Evolutionary conservation across 2,888 invertebrate species (phyloP).

Genomic region (Herminia tarsipennalis): DNA sequence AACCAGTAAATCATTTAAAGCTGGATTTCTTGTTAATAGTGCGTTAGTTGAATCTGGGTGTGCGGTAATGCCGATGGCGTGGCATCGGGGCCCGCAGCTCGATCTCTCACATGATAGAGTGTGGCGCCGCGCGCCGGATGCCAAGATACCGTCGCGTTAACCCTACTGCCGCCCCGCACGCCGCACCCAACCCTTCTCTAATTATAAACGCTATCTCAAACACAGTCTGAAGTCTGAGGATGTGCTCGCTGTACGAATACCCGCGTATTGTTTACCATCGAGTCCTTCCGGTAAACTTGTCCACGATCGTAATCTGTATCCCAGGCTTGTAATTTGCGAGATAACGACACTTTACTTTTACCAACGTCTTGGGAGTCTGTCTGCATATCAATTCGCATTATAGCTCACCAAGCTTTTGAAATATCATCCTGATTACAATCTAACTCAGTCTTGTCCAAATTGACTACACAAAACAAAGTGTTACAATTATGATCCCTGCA

Average conservation of each 20-base stretch:
- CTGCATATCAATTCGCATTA: not conserved
- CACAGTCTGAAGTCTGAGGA: constrained; percentile 50
- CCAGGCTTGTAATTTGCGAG: constrained; percentile 39
- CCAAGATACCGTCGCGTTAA: constrained; percentile 65
- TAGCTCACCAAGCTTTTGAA: too few species aligned
- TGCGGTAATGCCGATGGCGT: constrained; percentile 17
- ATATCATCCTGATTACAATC: too few species aligned
- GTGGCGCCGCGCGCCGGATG: constrained; percentile 62
- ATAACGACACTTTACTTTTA: constrained; percentile 27
- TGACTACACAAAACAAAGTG: too few species aligned
- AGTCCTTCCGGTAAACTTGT: constrained; percentile 67
- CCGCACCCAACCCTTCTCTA: constrained; percentile 61
- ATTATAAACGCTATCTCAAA: constrained; percentile 73
- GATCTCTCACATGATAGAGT: constrained; percentile 79
- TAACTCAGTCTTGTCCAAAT: too few species aligned
- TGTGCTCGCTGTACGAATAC: constrained; percentile 54
- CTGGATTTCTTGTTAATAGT: constrained; percentile 32
- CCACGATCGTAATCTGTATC: constrained; percentile 63
- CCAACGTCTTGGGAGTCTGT: not conserved
- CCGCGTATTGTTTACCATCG: constrained; percentile 64
- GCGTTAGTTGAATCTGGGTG: constrained; percentile 25
- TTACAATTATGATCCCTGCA: too few species aligned
- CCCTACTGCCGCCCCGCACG: constrained; percentile 48
- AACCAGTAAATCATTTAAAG: constrained; percentile 5
- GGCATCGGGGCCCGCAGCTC: constrained; percentile 40